phyloP scores from a whole-genome alignment of 1,140 invertebrate species.

The Drosophila yakuba region DNA sequence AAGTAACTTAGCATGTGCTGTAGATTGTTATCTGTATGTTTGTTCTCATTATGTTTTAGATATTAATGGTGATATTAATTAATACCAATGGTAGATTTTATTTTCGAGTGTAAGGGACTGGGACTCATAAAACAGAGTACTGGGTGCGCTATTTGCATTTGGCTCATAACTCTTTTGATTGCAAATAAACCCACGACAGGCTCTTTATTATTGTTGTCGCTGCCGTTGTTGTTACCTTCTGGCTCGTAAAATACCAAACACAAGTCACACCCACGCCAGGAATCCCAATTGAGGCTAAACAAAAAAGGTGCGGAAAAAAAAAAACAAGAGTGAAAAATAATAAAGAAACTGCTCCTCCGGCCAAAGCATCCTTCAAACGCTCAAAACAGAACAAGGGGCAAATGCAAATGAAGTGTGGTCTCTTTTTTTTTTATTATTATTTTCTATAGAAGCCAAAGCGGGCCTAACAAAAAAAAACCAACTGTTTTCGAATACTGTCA shows the following conservation, averaged over 20 bases:
- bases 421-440: constrained; percentile 50
- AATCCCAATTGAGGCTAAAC: constrained; percentile 57
- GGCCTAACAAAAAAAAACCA: constrained; percentile 36
- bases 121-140: constrained; percentile 66
- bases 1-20: neutral
- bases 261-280: constrained; percentile 71
- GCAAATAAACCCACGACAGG: constrained; percentile 70
- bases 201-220: constrained; percentile 61
- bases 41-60: too few relatives aligned
- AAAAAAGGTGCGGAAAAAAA: constrained; percentile 36
- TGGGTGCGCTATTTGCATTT: constrained; percentile 75
- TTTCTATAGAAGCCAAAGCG: constrained; percentile 26
- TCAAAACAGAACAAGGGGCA: constrained; percentile 48
- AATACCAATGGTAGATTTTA: neutral
- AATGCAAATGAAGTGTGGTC: constrained; percentile 77
- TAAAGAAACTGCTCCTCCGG: constrained; percentile 47
- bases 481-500: constrained; percentile 77
- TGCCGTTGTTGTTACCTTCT: constrained; percentile 63
- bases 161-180: constrained; percentile 82
- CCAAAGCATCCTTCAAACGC: constrained; percentile 68
- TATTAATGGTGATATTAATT: too few relatives aligned
- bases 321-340: constrained; percentile 47
- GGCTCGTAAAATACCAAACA: constrained; percentile 68
- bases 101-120: constrained; percentile 37
- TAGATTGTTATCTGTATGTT: too few relatives aligned